Conservation (phyloP, 2,888 invertebrate genomes). For the Aspidiotus rigidus region DNA sequence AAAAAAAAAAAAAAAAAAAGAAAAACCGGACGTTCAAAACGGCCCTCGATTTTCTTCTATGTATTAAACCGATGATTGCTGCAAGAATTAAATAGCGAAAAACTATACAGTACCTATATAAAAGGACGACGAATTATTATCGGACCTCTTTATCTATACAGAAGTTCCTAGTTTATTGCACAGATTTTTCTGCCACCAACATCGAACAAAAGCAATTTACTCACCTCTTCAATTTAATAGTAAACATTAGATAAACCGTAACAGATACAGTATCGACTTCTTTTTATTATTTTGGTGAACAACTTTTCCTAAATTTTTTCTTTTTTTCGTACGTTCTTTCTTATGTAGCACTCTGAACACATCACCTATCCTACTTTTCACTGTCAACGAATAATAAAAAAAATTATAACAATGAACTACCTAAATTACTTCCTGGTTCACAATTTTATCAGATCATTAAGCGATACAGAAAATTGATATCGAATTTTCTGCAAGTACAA, state of each 20-base stretch:
- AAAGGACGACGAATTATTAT: neutral
- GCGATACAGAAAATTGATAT: too few species aligned
- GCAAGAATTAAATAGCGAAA: conserved; percentile 1
- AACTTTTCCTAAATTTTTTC: neutral
- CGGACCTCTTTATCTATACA: neutral
- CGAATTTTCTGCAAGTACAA: too few species aligned
- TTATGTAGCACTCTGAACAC: too few species aligned
- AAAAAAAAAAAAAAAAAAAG: conserved; percentile 5
- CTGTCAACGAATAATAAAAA: neutral
- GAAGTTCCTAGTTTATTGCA: neutral
- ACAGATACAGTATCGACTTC: neutral
- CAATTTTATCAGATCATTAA: neutral
- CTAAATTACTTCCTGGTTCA: neutral
- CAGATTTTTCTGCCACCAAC: neutral
- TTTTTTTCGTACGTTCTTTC: too few species aligned
- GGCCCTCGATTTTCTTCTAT: conserved; percentile 3
- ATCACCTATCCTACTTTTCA: neutral
- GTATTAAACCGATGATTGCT: conserved; percentile 10
- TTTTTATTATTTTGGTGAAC: neutral
- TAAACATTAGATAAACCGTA: neutral
- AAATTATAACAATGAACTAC: neutral
- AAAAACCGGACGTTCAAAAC: conserved; percentile 10
- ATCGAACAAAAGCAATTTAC: neutral
- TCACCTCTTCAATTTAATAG: conserved; percentile 4
- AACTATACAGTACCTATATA: neutral